phyloP scores from a whole-genome alignment of 2,797 vertebrate genomes.

The Salarias fasciatus region DNA sequence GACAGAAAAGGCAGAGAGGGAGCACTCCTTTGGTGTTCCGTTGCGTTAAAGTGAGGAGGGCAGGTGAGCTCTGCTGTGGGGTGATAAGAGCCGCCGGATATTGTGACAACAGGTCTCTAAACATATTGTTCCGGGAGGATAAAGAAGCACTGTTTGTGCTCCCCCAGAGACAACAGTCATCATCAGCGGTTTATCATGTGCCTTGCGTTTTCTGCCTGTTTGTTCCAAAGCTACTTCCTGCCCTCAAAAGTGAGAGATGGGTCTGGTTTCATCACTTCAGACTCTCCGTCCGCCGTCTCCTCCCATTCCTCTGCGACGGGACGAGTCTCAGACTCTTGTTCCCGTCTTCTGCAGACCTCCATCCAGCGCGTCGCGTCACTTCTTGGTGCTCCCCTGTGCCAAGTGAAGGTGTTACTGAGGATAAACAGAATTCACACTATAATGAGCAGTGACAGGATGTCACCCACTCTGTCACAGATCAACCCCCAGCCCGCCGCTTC shows the following conservation, averaged over 20 bases:
- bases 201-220: slow-evolving; percentile 47
- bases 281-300: too few species aligned
- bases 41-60: slow-evolving; percentile 67
- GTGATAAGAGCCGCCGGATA: slow-evolving; percentile 73
- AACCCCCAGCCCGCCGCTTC: slow-evolving; percentile 50
- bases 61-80: slow-evolving; percentile 77
- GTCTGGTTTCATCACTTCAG: slow-evolving; percentile 36
- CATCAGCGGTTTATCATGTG: slow-evolving; percentile 48
- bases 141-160: too few species aligned
- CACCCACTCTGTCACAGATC: slow-evolving; percentile 66
- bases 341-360: slow-evolving; percentile 29
- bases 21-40: slow-evolving; percentile 37
- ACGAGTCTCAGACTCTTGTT: slow-evolving; percentile 8
- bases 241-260: slow-evolving; percentile 16
- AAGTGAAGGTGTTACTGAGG: slow-evolving; percentile 58
- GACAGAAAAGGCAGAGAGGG: slow-evolving; percentile 57
- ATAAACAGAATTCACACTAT: slow-evolving; percentile 69
- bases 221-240: slow-evolving; percentile 34
- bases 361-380: slow-evolving; percentile 40
- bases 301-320: too few species aligned
- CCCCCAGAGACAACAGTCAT: slow-evolving; percentile 43
- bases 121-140: slow-evolving; percentile 53
- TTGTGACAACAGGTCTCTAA: slow-evolving; percentile 49
- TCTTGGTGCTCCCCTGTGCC: slow-evolving; percentile 40
- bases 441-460: slow-evolving; percentile 71